A percentile compares a stretch with the other conserved stretches of the same genome.
Evolutionary conservation across 2,797 vertebrate genomes (phyloP).

Genomic region (Phrynocephalus guinanensis): DNA sequence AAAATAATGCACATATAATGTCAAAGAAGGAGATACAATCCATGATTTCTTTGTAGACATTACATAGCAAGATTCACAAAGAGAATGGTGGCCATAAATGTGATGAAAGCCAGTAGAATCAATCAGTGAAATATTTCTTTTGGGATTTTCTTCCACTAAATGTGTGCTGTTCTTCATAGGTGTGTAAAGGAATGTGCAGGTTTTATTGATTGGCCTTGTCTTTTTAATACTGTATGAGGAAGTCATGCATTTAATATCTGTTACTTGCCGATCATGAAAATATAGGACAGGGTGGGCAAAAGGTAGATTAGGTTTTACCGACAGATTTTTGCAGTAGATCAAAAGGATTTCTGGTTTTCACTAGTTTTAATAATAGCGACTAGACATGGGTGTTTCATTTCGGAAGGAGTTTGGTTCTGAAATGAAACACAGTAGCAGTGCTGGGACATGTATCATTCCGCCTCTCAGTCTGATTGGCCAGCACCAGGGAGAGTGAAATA

Average conservation of each 20-base stretch:
- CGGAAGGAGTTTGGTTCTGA: no score
- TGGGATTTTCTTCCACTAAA: background rate
- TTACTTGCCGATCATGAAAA: background rate
- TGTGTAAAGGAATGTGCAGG: background rate
- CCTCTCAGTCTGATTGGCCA: no score
- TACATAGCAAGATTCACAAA: background rate
- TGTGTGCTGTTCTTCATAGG: no score
- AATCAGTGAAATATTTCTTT: background rate
- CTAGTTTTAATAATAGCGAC: background rate
- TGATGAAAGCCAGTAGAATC: background rate
- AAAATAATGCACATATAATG: slow-evolving; percentile 1
- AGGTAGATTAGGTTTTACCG: background rate
- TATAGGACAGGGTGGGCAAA: background rate
- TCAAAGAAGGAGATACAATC: background rate
- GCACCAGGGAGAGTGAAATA: no score
- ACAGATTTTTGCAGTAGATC: background rate
- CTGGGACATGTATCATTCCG: no score
- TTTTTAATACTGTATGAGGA: background rate
- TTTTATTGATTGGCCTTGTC: background rate
- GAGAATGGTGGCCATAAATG: background rate
- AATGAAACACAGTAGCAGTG: no score
- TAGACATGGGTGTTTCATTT: no score
- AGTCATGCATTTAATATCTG: background rate
- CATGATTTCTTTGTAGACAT: background rate
- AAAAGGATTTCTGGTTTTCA: no score